These are phyloP conservation scores for Euwallacea similis DNA, from an alignment of 1,140 invertebrate species.

Conservation along the genomic window DNA sequence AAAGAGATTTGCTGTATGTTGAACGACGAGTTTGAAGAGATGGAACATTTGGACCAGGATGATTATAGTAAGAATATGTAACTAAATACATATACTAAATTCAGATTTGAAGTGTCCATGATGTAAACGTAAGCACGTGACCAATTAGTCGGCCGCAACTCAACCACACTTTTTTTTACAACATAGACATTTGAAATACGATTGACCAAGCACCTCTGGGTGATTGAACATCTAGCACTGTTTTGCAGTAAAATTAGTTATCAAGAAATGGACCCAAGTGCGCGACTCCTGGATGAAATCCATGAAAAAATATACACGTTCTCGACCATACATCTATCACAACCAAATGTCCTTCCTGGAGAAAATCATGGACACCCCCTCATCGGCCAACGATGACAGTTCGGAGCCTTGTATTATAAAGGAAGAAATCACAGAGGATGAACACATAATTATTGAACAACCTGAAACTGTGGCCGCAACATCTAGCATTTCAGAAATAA, in stretches of 20 bases:
- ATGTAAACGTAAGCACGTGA: too few relatives aligned
- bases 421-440: background rate
- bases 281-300: conserved; percentile 6
- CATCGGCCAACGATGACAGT: background rate
- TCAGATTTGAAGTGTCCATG: background rate
- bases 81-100: background rate
- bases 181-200: too few relatives aligned
- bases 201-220: too few relatives aligned
- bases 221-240: too few relatives aligned
- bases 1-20: background rate
- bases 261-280: conserved; percentile 1
- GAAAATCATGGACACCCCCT: background rate
- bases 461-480: background rate
- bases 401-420: background rate
- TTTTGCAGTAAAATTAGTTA: background rate
- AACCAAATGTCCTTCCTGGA: conserved; percentile 3
- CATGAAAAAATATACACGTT: background rate
- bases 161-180: too few relatives aligned
- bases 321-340: background rate
- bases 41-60: background rate
- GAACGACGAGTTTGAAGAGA: conserved; percentile 1
- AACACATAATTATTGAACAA: background rate
- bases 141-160: too few relatives aligned
- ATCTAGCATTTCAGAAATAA: background rate
- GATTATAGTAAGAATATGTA: background rate